These are phyloP conservation scores for Gobiocypris rarus DNA, from an alignment of 2,113 vertebrate species.

Conservation along the genomic window DNA sequence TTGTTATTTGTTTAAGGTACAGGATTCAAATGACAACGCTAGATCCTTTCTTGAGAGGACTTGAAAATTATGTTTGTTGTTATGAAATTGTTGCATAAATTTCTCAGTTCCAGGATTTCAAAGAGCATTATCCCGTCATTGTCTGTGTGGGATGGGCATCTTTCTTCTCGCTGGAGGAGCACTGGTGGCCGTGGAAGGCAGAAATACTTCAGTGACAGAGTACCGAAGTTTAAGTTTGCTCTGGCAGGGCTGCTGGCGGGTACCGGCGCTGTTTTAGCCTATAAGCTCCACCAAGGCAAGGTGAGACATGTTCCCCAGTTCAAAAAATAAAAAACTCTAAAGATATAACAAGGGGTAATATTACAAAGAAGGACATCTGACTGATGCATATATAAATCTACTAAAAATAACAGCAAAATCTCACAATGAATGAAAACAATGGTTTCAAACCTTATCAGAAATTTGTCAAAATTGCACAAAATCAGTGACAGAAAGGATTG, in stretches of 20 bases:
- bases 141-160: constrained; percentile 49
- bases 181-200: constrained; percentile 53
- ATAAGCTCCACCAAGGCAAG: constrained; percentile 68
- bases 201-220: constrained; percentile 17
- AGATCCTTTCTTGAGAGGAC: background rate
- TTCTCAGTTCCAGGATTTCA: constrained; percentile 34
- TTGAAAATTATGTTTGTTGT: background rate
- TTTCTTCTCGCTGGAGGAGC: constrained; percentile 59
- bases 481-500: too few relatives aligned
- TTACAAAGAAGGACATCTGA: background rate
- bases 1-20: background rate
- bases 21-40: background rate
- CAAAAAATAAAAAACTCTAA: background rate
- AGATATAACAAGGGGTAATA: background rate
- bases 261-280: constrained; percentile 71
- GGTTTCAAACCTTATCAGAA: too few relatives aligned
- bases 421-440: too few relatives aligned
- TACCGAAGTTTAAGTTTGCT: constrained; percentile 64
- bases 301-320: constrained; percentile 54
- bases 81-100: background rate
- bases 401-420: too few relatives aligned
- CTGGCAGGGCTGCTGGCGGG: constrained; percentile 75
- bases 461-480: too few relatives aligned
- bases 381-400: background rate
- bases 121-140: constrained; percentile 47